These are phyloP conservation scores for Stenodera caucasica DNA, from an alignment of 2,888 invertebrate genomes.

Conservation along the genomic window DNA sequence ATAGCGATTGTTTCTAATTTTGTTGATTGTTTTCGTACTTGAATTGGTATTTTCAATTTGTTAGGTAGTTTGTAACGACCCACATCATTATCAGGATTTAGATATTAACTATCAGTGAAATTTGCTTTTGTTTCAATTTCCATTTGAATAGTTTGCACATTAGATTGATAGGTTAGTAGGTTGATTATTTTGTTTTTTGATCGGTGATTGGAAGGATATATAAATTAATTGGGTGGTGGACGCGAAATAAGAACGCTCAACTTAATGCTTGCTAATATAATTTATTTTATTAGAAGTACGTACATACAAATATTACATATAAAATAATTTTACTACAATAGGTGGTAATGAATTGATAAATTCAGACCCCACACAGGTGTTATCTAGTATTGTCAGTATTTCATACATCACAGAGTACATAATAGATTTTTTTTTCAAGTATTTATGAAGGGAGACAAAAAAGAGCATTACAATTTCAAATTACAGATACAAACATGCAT, in stretches of 20 bases:
- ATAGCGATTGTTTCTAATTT: no score
- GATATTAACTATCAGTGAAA: background rate
- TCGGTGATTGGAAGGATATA: background rate
- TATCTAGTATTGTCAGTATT: slow-evolving; percentile 48
- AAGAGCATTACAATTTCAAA: slow-evolving; percentile 23
- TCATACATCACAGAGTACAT: slow-evolving; percentile 48
- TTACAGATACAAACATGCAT: slow-evolving; percentile 31
- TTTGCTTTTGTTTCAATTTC: background rate
- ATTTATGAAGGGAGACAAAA: slow-evolving; percentile 23
- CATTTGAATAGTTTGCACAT: background rate
- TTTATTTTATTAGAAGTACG: slow-evolving; percentile 45
- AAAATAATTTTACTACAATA: slow-evolving; percentile 44
- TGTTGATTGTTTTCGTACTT: no score
- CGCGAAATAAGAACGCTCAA: background rate
- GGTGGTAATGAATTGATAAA: slow-evolving; percentile 29
- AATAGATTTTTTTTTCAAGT: slow-evolving; percentile 19
- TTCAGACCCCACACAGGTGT: slow-evolving; percentile 44
- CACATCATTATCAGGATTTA: background rate
- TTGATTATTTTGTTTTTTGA: background rate
- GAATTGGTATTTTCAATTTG: background rate
- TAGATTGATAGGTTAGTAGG: background rate
- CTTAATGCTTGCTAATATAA: slow-evolving; percentile 44
- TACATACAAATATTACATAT: slow-evolving; percentile 52
- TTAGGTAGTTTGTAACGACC: background rate
- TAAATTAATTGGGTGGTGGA: background rate